Conservation (phyloP, 2,797 vertebrate species). For the Bradypodion pumilum region DNA sequence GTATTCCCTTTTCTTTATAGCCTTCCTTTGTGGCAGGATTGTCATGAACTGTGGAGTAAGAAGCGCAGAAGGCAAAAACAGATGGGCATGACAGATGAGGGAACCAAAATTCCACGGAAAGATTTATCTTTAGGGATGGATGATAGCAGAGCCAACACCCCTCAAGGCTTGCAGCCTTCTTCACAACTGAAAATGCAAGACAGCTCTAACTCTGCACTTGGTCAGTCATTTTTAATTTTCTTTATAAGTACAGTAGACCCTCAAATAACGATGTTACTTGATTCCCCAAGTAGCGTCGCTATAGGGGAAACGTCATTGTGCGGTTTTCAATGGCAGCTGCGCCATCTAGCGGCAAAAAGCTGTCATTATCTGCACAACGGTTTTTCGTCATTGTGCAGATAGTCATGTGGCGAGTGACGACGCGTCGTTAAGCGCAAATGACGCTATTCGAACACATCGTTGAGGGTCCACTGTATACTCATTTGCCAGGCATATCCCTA, state of each 20-base stretch:
- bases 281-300: no score
- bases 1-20: constrained; percentile 69
- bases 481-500: constrained; percentile 30
- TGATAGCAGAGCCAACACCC: constrained; percentile 96
- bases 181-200: constrained; percentile 86
- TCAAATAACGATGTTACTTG: no score
- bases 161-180: constrained; percentile 87
- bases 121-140: constrained; percentile 89
- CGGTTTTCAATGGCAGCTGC: no score
- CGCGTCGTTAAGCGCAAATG: no score
- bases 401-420: no score
- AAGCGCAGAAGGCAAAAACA: constrained; percentile 97
- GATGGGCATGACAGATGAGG: constrained; percentile 90
- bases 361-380: no score
- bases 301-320: no score
- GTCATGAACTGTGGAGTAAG: constrained; percentile 98
- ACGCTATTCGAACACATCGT: no score
- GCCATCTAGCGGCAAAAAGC: no score
- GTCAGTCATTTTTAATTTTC: constrained; percentile 76
- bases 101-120: constrained; percentile 91
- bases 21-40: constrained; percentile 98
- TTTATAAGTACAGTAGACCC: no score
- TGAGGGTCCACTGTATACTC: no score
- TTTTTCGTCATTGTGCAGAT: no score
- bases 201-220: constrained; percentile 81